phyloP scores from a whole-genome alignment of 2,797 vertebrate species.

The Tadarida brasiliensis region DNA sequence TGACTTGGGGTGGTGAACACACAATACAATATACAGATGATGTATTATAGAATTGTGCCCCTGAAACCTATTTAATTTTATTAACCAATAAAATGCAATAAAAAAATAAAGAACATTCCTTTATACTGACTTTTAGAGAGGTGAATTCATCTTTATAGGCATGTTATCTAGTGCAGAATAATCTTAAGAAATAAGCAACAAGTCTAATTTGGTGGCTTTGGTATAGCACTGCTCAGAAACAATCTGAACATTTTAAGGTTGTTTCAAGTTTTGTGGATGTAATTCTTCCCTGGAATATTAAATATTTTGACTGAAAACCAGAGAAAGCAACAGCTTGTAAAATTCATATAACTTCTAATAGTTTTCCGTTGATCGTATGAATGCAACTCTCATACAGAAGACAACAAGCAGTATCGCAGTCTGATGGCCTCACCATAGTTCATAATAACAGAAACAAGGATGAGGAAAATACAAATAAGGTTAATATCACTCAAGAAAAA shows the following conservation, averaged over 20 bases:
- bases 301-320: constrained; percentile 54
- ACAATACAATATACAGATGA: not conserved
- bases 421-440: not conserved
- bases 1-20: not conserved
- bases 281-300: constrained; percentile 1
- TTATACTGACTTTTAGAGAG: constrained; percentile 13
- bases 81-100: not conserved
- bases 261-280: constrained; percentile 19
- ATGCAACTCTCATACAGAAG: not conserved
- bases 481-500: constrained; percentile 30
- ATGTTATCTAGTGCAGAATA: not conserved
- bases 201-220: not conserved
- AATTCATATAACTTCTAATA: constrained; percentile 42
- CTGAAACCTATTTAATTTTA: not conserved
- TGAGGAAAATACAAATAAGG: not conserved
- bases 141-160: not conserved
- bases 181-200: not conserved
- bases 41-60: not conserved
- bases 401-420: not conserved
- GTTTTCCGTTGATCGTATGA: not conserved
- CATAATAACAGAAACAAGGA: not conserved
- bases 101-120: not conserved
- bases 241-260: not conserved
- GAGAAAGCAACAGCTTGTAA: constrained; percentile 45
- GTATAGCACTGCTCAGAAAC: not conserved